Percentiles rank a stretch among this genome's conserved stretches.
These are phyloP conservation scores for Drosophila ananassae DNA, from an alignment of 1,140 invertebrate species.

Conservation along the genomic window DNA sequence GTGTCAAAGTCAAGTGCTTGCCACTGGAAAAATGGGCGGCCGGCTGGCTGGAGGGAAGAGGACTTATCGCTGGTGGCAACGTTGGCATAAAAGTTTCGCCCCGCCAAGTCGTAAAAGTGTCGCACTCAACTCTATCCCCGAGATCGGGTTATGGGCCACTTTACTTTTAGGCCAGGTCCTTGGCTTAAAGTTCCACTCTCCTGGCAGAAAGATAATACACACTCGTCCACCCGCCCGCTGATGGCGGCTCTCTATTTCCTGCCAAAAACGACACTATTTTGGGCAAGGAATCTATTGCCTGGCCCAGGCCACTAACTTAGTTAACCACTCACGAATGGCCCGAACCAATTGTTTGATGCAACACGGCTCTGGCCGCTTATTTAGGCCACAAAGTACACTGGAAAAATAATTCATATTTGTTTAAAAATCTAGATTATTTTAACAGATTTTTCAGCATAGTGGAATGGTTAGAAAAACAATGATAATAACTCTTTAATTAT, in stretches of 20 bases:
- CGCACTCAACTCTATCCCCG: conserved; percentile 46
- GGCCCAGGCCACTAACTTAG: conserved; percentile 30
- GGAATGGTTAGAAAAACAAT: neutral
- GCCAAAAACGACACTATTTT: conserved; percentile 16
- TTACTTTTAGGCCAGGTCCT: conserved; percentile 14
- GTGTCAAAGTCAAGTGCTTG: conserved; percentile 78
- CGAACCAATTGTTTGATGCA: conserved; percentile 39
- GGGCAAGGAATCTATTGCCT: conserved; percentile 29
- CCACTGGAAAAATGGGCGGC: conserved; percentile 28
- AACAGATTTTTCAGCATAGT: too few relatives aligned
- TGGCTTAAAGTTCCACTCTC: conserved; percentile 31
- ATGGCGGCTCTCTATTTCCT: conserved; percentile 19
- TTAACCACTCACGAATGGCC: conserved; percentile 37
- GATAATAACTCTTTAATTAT: neutral
- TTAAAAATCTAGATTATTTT: neutral
- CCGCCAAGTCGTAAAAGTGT: conserved; percentile 71
- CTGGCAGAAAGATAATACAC: conserved; percentile 37
- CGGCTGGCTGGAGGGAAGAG: neutral
- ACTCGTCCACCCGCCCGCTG: conserved; percentile 16
- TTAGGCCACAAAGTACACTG: conserved; percentile 19
- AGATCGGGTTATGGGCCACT: conserved; percentile 31
- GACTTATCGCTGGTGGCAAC: conserved; percentile 73
- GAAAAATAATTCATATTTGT: neutral
- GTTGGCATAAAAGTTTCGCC: conserved; percentile 74
- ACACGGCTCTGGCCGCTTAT: conserved; percentile 20